A percentile compares a stretch with the other conserved stretches of the same genome.
These are phyloP conservation scores for Sphecodes monilicornis DNA, from an alignment of 2,888 invertebrate species.

Conservation along the genomic window DNA sequence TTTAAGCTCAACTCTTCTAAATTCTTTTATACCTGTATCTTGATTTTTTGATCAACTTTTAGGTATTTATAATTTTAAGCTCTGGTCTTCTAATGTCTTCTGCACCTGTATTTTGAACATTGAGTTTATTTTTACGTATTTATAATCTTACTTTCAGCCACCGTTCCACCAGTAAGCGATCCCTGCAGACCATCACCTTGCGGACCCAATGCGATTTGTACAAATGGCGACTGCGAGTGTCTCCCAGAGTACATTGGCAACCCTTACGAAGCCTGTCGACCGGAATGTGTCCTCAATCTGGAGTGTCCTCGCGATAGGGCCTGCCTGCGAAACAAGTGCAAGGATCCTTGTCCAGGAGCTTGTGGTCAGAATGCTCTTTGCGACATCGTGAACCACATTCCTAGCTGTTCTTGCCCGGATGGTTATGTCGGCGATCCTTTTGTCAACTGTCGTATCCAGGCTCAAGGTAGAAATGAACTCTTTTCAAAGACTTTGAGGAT, in stretches of 20 bases:
- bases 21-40: neutral
- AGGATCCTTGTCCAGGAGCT: constrained; percentile 93
- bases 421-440: constrained; percentile 85
- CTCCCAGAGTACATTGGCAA: constrained; percentile 89
- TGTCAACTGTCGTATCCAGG: constrained; percentile 80
- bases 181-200: constrained; percentile 90
- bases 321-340: constrained; percentile 92
- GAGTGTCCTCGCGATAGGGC: constrained; percentile 92
- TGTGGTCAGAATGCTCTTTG: constrained; percentile 92
- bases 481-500: neutral
- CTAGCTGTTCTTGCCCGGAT: constrained; percentile 86
- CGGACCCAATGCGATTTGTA: constrained; percentile 91
- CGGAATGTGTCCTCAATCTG: constrained; percentile 92
- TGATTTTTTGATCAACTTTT: neutral
- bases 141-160: constrained; percentile 43
- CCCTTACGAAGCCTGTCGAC: constrained; percentile 90
- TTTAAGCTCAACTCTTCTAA: constrained; percentile 31
- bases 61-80: constrained; percentile 25
- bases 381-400: constrained; percentile 90
- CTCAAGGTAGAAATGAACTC: constrained; percentile 52
- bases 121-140: neutral
- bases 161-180: constrained; percentile 79
- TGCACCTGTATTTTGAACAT: neutral
- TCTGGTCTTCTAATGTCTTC: neutral
- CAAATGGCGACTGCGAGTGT: constrained; percentile 90